These are phyloP conservation scores for Yasuhikotakia modesta DNA, from an alignment of 2,797 vertebrate species.

Conservation along the genomic window DNA sequence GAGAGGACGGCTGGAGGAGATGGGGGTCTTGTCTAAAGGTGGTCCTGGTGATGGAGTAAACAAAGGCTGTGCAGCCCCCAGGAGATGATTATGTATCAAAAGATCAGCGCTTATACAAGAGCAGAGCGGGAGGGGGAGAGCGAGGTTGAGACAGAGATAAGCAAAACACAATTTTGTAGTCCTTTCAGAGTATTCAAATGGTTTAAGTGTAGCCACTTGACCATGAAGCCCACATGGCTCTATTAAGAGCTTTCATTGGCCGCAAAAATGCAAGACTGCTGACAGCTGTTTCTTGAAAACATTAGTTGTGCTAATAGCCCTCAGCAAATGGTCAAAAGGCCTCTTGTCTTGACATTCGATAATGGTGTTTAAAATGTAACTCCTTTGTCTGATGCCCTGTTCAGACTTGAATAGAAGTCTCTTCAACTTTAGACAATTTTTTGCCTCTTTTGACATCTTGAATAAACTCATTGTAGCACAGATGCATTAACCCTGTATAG, in stretches of 20 bases:
- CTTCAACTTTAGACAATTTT: background rate
- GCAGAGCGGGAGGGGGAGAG: slow-evolving; percentile 32
- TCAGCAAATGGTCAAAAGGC: slow-evolving; percentile 18
- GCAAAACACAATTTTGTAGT: slow-evolving; percentile 23
- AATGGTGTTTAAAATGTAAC: background rate
- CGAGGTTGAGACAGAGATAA: slow-evolving; percentile 6
- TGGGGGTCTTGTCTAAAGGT: slow-evolving; percentile 57
- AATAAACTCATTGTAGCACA: slow-evolving; percentile 27
- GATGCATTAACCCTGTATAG: background rate
- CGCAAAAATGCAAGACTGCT: slow-evolving; percentile 13
- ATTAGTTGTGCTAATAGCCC: slow-evolving; percentile 22
- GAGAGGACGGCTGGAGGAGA: background rate
- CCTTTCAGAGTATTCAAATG: slow-evolving; percentile 46
- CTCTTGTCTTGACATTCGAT: background rate
- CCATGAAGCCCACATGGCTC: slow-evolving; percentile 30
- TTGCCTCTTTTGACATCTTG: background rate
- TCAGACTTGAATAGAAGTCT: background rate
- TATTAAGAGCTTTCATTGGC: slow-evolving; percentile 22
- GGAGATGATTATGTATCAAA: slow-evolving; percentile 62
- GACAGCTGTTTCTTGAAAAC: background rate
- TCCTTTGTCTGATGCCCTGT: too few relatives aligned
- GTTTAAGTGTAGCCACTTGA: slow-evolving; percentile 50
- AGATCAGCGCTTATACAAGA: slow-evolving; percentile 59
- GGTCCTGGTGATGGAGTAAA: slow-evolving; percentile 60
- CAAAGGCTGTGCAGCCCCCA: slow-evolving; percentile 56